Percentiles rank a stretch among this genome's conserved stretches.
These are phyloP conservation scores for Lasioglossum morio DNA, from an alignment of 2,888 invertebrate species.

Conservation along the genomic window DNA sequence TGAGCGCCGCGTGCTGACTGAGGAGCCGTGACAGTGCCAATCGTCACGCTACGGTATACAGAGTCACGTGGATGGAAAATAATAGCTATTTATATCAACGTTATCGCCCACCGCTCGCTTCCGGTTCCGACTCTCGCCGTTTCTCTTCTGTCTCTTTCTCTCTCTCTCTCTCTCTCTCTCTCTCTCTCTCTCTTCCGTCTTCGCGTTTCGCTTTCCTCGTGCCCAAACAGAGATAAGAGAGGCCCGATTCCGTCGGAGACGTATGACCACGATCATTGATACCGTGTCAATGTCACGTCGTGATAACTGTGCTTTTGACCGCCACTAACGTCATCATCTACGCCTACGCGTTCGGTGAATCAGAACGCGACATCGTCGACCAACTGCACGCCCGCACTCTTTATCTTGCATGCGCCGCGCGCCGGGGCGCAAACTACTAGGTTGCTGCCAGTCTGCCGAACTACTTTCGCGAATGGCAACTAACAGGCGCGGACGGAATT, in stretches of 20 bases:
- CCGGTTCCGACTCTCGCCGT: constrained; percentile 16
- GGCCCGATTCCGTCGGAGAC: constrained; percentile 34
- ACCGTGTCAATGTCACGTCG: constrained; percentile 33
- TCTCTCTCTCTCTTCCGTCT: neutral
- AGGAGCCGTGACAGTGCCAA: constrained; percentile 44
- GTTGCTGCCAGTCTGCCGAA: neutral
- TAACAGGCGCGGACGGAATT: neutral
- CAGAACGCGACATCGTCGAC: neutral
- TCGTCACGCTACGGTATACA: constrained; percentile 54
- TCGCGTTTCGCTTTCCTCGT: constrained; percentile 29
- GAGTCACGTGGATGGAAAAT: constrained; percentile 69
- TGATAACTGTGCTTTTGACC: constrained; percentile 21
- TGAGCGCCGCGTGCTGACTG: constrained; percentile 30
- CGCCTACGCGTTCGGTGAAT: neutral
- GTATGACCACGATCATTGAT: constrained; percentile 26
- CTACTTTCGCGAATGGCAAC: neutral
- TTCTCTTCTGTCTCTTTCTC: neutral
- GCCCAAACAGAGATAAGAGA: constrained; percentile 20
- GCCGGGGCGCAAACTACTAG: neutral
- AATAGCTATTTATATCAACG: constrained; percentile 66
- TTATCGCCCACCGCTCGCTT: constrained; percentile 60
- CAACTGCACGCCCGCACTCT: neutral
- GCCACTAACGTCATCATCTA: neutral
- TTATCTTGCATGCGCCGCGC: neutral
- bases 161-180: neutral